Conservation (phyloP, 2,113 vertebrate species). For the Heloderma charlesbogerti region DNA sequence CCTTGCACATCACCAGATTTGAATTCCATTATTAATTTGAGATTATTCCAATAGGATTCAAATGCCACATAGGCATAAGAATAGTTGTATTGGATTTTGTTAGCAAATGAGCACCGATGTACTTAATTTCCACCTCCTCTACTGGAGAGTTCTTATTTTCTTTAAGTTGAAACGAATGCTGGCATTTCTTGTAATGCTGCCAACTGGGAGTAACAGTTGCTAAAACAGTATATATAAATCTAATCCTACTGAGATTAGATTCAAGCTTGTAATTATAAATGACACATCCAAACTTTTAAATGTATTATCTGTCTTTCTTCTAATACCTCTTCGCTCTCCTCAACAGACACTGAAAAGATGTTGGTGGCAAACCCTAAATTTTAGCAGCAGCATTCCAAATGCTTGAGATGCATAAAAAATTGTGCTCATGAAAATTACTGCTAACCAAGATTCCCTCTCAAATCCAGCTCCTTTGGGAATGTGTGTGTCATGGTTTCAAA, state of each 20-base stretch:
- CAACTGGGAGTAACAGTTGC: background rate
- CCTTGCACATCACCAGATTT: background rate
- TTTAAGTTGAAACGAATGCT: background rate
- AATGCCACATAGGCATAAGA: background rate
- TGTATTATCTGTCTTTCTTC: background rate
- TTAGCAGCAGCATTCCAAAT: background rate
- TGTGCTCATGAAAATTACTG: background rate
- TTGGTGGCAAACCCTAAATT: background rate
- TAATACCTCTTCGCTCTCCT: background rate
- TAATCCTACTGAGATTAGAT: conserved; percentile 7
- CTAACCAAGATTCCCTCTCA: background rate
- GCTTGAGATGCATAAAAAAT: background rate
- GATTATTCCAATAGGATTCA: background rate
- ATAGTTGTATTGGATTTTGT: background rate
- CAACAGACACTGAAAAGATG: background rate
- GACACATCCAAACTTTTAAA: conserved; percentile 33
- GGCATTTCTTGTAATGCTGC: background rate
- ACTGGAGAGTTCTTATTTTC: background rate
- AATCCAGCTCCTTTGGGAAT: conserved; percentile 11
- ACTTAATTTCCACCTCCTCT: background rate
- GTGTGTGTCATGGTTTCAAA: background rate
- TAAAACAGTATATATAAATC: background rate
- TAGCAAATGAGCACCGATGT: background rate
- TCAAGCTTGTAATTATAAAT: conserved; percentile 1
- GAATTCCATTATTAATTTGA: background rate